Base-by-base conservation (phyloP, 2,797 vertebrate species). In the Brachyalestes nurse region DNA sequence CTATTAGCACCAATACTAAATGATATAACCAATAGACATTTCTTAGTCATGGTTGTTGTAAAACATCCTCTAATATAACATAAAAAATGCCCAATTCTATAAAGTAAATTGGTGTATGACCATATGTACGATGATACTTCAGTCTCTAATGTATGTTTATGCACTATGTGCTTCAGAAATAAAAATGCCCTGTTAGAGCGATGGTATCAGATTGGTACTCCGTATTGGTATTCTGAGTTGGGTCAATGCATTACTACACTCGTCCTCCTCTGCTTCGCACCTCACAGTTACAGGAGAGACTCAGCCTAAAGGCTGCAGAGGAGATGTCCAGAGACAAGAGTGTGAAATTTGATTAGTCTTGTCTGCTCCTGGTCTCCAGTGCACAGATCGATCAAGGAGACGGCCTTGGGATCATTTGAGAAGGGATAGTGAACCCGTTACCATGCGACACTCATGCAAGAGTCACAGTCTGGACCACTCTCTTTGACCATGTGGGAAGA, bases 361-460 rank as follows among this genome's bases (percentile, higher is more conserved):
- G 55, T 51, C 57, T 81, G 72, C 4, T 0, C 17, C 6, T 4
- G 45, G n/a, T 25, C 45, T 5, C 6, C 5, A 55, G 23, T 45
- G 71, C 25, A 51, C 66, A 10, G 65, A 79, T 80, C 19, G 19
- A 65, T 76, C 38, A 38, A 19, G 47, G 34, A 57, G 47, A 5
- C 65, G 12, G 34, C 25, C 17, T 70, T 13, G 42, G 23, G 69
- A 38, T 47, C 2, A 47, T 49, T 49, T 62, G 67, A 62, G n/a
- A 53, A 53, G 40, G 25, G 47, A 40, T 12, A 17, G n/a, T 40
- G n/a, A 64, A 28, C 21, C 21, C 6, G 53, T 57, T 60, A 60
- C 42, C 16, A 60, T 23, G 53, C 21, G 10, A 64, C 38, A 42
- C 76, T 19, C 8, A 1, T 45, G 23, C 21, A 38, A 4, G 7